Conservation (phyloP, 2,888 invertebrate species). For the Anthrax anthrax region DNA sequence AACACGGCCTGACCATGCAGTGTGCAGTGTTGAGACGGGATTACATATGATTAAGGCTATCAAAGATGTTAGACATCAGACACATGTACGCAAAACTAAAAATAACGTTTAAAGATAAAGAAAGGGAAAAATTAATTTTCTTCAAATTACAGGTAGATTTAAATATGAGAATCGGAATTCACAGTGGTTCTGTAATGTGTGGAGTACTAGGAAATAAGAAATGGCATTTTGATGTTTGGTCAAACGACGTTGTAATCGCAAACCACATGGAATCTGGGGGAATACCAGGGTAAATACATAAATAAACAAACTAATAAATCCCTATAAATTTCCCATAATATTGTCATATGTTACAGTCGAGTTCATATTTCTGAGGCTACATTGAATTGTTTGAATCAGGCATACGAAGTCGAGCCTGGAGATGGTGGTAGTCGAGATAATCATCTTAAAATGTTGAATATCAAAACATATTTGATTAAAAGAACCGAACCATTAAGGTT, state of each 20-base stretch:
- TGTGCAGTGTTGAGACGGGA: constrained; percentile 88
- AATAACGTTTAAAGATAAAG: no score
- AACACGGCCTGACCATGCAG: constrained; percentile 64
- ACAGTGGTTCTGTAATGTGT: constrained; percentile 89
- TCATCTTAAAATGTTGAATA: constrained; percentile 71
- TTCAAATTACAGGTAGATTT: constrained; percentile 58
- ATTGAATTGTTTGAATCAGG: constrained; percentile 64
- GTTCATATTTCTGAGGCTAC: constrained; percentile 94
- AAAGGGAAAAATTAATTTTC: no score
- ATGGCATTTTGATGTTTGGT: constrained; percentile 92
- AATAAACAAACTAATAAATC: no score
- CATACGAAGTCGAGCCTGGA: constrained; percentile 89
- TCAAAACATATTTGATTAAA: constrained; percentile 79
- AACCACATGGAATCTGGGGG: constrained; percentile 97
- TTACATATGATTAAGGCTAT: constrained; percentile 92
- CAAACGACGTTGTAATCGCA: constrained; percentile 87
- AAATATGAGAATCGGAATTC: constrained; percentile 96
- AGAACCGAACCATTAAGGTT: constrained; percentile 58
- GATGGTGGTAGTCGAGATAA: constrained; percentile 69
- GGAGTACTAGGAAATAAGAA: constrained; percentile 86
- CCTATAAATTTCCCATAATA: no score
- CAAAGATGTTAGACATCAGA: constrained; percentile 59
- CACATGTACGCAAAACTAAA: constrained; percentile 44
- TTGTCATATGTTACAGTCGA: constrained; percentile 41
- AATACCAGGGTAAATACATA: constrained; percentile 65